These are phyloP conservation scores for Drosophila leonis DNA, from an alignment of 2,888 invertebrate genomes.

Conservation along the genomic window DNA sequence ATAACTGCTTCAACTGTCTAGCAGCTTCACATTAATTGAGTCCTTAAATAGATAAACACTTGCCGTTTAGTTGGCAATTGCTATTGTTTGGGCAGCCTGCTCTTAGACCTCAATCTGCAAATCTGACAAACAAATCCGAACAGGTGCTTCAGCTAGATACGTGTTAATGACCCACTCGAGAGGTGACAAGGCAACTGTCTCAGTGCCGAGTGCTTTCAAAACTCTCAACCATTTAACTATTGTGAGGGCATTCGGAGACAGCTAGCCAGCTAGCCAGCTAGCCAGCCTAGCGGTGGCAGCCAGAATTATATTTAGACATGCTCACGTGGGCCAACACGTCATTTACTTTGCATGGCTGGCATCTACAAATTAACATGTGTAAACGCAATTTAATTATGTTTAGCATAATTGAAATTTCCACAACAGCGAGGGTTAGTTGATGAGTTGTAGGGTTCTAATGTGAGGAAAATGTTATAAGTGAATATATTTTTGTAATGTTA, in stretches of 20 bases:
- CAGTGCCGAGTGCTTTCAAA: neutral
- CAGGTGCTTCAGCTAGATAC: conserved; percentile 9
- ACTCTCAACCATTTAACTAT: neutral
- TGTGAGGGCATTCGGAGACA: neutral
- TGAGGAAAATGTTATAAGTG: neutral
- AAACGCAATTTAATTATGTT: conserved; percentile 70
- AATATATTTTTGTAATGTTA: too few relatives aligned
- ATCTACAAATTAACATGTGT: conserved; percentile 56
- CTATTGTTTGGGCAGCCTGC: conserved; percentile 5
- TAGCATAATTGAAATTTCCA: conserved; percentile 31
- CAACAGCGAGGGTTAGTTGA: neutral
- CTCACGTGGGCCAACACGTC: conserved; percentile 6
- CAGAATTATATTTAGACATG: conserved; percentile 5
- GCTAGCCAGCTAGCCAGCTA: neutral
- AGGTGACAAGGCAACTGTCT: neutral
- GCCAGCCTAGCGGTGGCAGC: neutral
- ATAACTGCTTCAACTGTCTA: neutral
- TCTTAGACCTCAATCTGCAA: neutral
- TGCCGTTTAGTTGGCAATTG: conserved; percentile 8
- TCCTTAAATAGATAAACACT: conserved; percentile 14
- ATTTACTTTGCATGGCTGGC: conserved; percentile 20
- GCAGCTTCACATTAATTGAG: neutral
- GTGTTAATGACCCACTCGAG: conserved; percentile 17
- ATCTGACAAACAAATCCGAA: neutral
- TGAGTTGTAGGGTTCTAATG: neutral